Evolutionary conservation across 1,140 invertebrate genomes (phyloP), one percentile per base, ranked within the genome.

Genomic region (Aphelenchoides avenae): DNA sequence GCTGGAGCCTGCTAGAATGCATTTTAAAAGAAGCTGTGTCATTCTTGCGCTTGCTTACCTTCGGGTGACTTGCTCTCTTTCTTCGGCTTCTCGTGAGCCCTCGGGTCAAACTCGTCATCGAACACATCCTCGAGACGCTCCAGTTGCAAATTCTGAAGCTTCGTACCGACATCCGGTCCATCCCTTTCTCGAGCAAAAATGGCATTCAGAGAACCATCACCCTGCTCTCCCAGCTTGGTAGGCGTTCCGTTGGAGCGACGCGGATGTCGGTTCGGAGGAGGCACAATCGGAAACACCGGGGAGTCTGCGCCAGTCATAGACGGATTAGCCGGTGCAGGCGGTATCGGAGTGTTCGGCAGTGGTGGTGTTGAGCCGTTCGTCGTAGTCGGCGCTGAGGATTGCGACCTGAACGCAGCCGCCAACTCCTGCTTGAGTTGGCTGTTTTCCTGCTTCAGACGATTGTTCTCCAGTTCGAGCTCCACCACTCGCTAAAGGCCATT

Each of bases 81-180:
- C n/a, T n/a, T n/a, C n/a, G n/a, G n/a, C n/a, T n/a, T n/a, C n/a
- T 67, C 42, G 20, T 33, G 56, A 34, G 62, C 70, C 33, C 70
- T 30, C n/a, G 70, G 70, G 56, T 73, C 68, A 43, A 73, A 73
- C 20, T 53, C 44, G 42, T 74, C 67, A 49, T 73, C 70, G 36
- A 71, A 74, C 7, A 72, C n/a, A 22, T 68, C 54, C 13, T 68
- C 49, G 33, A 15, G 41, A 34, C 15, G 30, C 20, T 42, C 36
- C 39, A 27, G 40, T 41, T 34, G 41, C 34, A 22, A 31, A 27
- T 27, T 50, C 36, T 29, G 11, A 44, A 31, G 6, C 15, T 15
- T 15, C 7, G 41, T 52, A 33, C 26, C 22, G 22, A 46, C 39
- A 46, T 43, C 61, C 6, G 61, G 64, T 20, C 43, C 34, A 29